Base-by-base conservation (phyloP, 2,113 vertebrate species). In the Leptobrachium ailaonicum region DNA sequence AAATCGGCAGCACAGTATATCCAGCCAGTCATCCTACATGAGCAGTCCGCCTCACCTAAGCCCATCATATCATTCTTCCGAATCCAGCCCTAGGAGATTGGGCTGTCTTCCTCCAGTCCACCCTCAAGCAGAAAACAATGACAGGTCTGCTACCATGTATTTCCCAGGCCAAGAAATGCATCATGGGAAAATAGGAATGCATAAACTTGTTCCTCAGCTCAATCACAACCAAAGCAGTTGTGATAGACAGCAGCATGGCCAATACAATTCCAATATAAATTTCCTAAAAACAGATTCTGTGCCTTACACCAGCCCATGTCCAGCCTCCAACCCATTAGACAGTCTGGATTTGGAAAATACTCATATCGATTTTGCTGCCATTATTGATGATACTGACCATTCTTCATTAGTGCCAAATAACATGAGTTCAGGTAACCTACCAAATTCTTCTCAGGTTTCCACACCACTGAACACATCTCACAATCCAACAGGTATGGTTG, bases 281-380 rank as follows among this genome's bases (percentile, higher is more conserved):
- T 89, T 83, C 70, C 88, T 84, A 82, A 96, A 92, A 82, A 88
- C 90, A 62, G 87, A 85, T 83, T 91, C 92, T 1, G 90, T 88
- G 71, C 91, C 86, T 45, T 96, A 92, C 85, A 83, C 93, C 2
- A 93, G 93, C 0, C 92, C 95, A 43, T 92, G 93, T 47, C 95
- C 93, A 70, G 90, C 94, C 2, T 92, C 94, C 75, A 98, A 96
- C 76, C 92, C 95, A 79, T 88, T 99, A 89, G 97, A 99, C 86
- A 95, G 96, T 40, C 88, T 99, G 85, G 98, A 98, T 89, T 90
- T 99, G 85, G 96, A 98, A 87, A 98, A 96, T 44, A 96, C 96
- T 69, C 97, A 98, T 85, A 95, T 99, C 90, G 96, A 99, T 90
- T 99, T 99, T 58, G 91, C 95, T 12, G 97, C 97, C 84, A 98